Evolutionary conservation across 2,797 vertebrate species (phyloP), one percentile per base, ranked within the genome.

Genomic region (Cacajao melanocephalus): DNA sequence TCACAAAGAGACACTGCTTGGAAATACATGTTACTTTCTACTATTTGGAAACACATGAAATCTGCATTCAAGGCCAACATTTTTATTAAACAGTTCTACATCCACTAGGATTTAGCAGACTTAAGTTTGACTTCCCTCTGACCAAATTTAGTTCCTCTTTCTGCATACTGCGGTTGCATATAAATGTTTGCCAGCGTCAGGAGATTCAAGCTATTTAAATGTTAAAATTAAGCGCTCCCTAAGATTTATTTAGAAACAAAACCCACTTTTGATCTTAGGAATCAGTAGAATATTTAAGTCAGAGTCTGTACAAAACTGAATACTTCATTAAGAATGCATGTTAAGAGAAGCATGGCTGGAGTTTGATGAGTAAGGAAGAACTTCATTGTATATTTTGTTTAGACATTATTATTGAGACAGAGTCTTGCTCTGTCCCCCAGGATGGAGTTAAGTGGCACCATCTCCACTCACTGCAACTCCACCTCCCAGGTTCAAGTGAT

Each of bases 131-230:
- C 8, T 30, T 52, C 36, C 88, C 6, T 85, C 36, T 8, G 90
- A 83, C 5, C 46, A 88, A 84, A 90, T 39, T 89, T 82, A 41
- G 19, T 90, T 85, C 50, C 44, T 50, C 0, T 61, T 80, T 92
- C 41, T 72, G 30, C 5, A 30, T n/a, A 61, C 44, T 90, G 1
- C 50, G 14, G 46, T 30, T 57, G 4, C 19, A 82, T n/a, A 12
- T 79, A 80, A 88, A 95, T 88, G 26, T 64, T 10, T 73, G 3
- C 39, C 17, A 72, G 13, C 30, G 11, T 58, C 3, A 86, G 80
- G n/a, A 50, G 52, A 95, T 84, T 86, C 4, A 46, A 96, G 75
- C 26, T 85, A 96, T 94, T 93, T 28, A 67, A 97, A 95, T 15
- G 50, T 92, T 92, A 93, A 94, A 96, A 75, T 50, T 75, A 96